Evolutionary conservation across 2,888 invertebrate genomes (phyloP).

Genomic region (Drosophila koepferae): DNA sequence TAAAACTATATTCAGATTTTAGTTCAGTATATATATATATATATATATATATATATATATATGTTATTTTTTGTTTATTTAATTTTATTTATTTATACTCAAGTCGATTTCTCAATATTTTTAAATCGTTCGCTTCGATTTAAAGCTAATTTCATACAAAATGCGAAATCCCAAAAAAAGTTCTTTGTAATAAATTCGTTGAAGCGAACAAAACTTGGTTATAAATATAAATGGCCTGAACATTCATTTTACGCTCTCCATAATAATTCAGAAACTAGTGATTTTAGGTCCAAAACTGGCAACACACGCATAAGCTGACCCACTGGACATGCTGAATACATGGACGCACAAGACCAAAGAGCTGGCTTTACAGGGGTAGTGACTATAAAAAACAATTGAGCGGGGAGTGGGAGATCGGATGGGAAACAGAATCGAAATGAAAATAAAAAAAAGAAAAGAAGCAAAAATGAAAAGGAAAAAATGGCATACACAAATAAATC

Average conservation of each 20-base stretch:
- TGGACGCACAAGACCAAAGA: constrained; percentile 37
- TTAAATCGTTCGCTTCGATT: not conserved
- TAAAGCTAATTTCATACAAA: constrained; percentile 43
- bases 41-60: too few species aligned
- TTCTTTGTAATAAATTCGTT: constrained; percentile 64
- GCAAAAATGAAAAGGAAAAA: constrained; percentile 31
- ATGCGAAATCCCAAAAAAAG: constrained; percentile 19
- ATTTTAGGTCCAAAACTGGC: constrained; percentile 72
- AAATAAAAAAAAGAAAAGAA: constrained; percentile 22
- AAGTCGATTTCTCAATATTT: not conserved
- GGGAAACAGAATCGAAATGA: constrained; percentile 53
- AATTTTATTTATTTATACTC: too few species aligned
- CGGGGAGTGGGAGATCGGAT: constrained; percentile 17
- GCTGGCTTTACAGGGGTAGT: constrained; percentile 26
- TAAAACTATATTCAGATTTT: too few species aligned
- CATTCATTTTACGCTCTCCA: constrained; percentile 78
- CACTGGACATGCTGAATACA: constrained; percentile 21
- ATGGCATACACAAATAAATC: constrained; percentile 78
- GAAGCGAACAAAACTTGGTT: constrained; percentile 71
- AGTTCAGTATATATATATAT: too few species aligned
- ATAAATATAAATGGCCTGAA: constrained; percentile 77
- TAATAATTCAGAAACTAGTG: constrained; percentile 78
- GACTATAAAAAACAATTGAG: constrained; percentile 68
- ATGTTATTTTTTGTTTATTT: too few species aligned
- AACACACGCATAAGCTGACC: constrained; percentile 69